Evolutionary conservation across 2,888 invertebrate species (phyloP), one percentile per base, ranked within the genome.

Genomic region (Lepidocyrtoides sp.): DNA sequence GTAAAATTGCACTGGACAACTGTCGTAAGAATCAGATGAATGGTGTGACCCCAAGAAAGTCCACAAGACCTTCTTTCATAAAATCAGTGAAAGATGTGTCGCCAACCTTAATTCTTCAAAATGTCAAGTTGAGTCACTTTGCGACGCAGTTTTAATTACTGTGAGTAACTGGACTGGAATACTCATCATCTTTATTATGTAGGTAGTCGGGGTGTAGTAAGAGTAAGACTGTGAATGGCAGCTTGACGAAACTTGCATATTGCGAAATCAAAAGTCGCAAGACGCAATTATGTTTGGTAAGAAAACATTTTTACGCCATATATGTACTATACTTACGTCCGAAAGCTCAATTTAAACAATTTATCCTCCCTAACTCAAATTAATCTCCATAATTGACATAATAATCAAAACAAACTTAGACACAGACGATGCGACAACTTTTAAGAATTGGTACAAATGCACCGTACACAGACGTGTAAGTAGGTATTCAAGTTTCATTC

Each of bases 71-170:
- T 4, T 36, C 36, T 63, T 82, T 82, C 60, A 82, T 23, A 10
- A 36, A 36, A 14, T 63, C 48, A 32, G 66, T 8, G 14, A 48
- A 29, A 5, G 23, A 12, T 7, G 26, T 51, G 84, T 84, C 84
- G 84, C 84, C 48, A 84, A 84, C 23, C 84, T 14, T 69, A 41
- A 32, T 66, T 83, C n/a, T 60, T 44, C 17, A 83, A 69, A 69
- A 84, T 84, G 66, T 69, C 84, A 82, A 82, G 82, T 82, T 82
- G 63, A 69, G 48, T 44, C 63, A 48, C 12, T 32, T 23, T 84
- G 51, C 69, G 69, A 84, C 84, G 66, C 57, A 79, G 57, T 77
- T 91, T 81, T 5, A 82, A 89, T 60, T 69, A n/a, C 26, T 26
- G 41, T 41, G 41, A 57, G 20, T 20, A 14, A 3, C 32, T 17